A percentile compares a stretch with the other conserved stretches of the same genome.
Conservation (phyloP, 1,140 invertebrate genomes). For the Acromyrmex charruanus region DNA sequence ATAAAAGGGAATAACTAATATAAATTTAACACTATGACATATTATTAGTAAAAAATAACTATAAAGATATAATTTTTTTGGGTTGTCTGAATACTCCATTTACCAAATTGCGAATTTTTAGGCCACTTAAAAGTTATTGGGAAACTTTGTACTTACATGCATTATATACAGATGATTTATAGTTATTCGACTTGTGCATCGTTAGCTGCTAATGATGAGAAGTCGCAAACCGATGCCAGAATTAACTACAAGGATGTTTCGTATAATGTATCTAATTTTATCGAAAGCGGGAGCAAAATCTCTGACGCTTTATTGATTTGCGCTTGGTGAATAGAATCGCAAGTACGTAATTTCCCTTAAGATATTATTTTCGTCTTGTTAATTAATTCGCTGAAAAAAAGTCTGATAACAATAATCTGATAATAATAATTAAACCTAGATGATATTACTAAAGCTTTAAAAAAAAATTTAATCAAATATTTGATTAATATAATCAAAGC, state of each 20-base stretch:
- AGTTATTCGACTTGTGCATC: neutral
- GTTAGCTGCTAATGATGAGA: neutral
- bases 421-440: too few species aligned
- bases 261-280: conserved; percentile 34
- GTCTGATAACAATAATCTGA: too few species aligned
- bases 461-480: too few species aligned
- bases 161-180: neutral
- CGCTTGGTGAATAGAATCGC: neutral
- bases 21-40: too few species aligned
- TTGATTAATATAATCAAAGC: too few species aligned
- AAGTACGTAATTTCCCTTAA: neutral
- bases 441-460: too few species aligned
- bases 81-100: too few species aligned
- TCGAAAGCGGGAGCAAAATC: neutral
- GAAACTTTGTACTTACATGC: neutral
- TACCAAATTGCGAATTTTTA: too few species aligned
- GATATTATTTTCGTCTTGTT: neutral
- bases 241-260: neutral
- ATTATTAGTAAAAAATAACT: too few species aligned
- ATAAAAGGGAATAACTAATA: too few species aligned
- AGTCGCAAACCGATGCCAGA: neutral
- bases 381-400: neutral
- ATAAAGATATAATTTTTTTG: too few species aligned
- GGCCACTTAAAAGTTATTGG: neutral
- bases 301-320: conserved; percentile 46